Base-by-base conservation (phyloP, 2,113 vertebrate species). In the Grammomys dolichurus region DNA sequence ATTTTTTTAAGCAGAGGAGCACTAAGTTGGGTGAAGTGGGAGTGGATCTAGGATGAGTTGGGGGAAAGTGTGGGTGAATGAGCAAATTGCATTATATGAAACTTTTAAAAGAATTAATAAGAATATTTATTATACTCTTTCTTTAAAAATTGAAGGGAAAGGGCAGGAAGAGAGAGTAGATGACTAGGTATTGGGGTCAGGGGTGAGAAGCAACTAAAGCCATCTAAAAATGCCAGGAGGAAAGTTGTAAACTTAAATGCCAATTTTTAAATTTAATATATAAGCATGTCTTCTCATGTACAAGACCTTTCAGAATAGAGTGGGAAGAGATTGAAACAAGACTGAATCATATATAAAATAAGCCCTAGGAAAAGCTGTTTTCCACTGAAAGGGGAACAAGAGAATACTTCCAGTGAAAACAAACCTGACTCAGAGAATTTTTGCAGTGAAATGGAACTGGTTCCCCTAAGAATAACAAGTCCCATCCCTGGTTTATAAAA, bases 381-480 rank as follows among this genome's bases (percentile, higher is more conserved):
- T 51, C 69, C 13, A 6, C 58, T 81, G 31, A 91, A 93, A 60
- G 75, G 51, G 40, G 26, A 97, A 70, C 33, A 26, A 88, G 60
- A 70, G 82, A 70, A 90, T 22, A 87, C n/a, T 90, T 51, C 70
- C 40, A 43, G 10, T 24, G 73, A 82, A 95, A 93, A 93, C 24
- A 91, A 89, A 88, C 17, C 8, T 81, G 46, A 16, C 60, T 90
- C 36, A 73, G 81, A 85, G 84, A 88, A 54, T 56, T 63, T 87
- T 85, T 77, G 14, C 28, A 43, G 10, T 82, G 28, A 81, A 56
- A 51, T 43, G 6, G 33, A 60, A 84, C 24, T 70, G n/a, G n/a
- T 28, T 89, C 67, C 92, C 26, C 80, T 1, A 73, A 11, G 56
- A 65, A 94, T 19, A 67, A 19, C 33, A 63, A 94, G 72, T 5